These are phyloP conservation scores for Cosmia pyralina DNA, from an alignment of 2,888 invertebrate species.

Conservation along the genomic window DNA sequence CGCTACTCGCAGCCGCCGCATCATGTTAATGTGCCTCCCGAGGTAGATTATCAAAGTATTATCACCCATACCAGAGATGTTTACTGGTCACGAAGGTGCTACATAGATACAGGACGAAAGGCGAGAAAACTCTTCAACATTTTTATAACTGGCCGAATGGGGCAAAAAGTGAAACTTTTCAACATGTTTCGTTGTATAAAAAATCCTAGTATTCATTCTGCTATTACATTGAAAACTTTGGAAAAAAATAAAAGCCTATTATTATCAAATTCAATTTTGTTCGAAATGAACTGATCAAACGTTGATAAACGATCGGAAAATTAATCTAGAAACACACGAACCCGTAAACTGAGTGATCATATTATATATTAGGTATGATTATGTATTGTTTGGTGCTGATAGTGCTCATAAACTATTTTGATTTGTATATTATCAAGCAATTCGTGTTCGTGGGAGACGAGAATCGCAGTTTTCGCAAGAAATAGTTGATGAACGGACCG, in stretches of 20 bases:
- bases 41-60: slow-evolving; percentile 70
- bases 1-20: slow-evolving; percentile 66
- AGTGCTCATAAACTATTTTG: slow-evolving; percentile 15
- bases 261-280: slow-evolving; percentile 27
- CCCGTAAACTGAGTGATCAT: slow-evolving; percentile 12
- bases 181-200: slow-evolving; percentile 18
- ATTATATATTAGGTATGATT: slow-evolving; percentile 8
- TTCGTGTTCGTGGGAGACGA: slow-evolving; percentile 24
- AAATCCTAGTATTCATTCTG: slow-evolving; percentile 3
- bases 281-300: slow-evolving; percentile 13
- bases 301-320: slow-evolving; percentile 27
- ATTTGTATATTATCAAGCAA: slow-evolving; percentile 18
- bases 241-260: slow-evolving; percentile 14
- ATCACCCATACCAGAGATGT: slow-evolving; percentile 62
- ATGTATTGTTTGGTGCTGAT: slow-evolving; percentile 10
- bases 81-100: slow-evolving; percentile 38
- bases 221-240: slow-evolving; percentile 20
- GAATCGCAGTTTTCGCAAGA: slow-evolving; percentile 53
- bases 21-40: slow-evolving; percentile 71
- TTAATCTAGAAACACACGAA: slow-evolving; percentile 29
- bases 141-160: slow-evolving; percentile 31
- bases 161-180: slow-evolving; percentile 24
- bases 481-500: slow-evolving; percentile 67
- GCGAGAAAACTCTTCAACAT: slow-evolving; percentile 9
- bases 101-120: slow-evolving; percentile 16